Evolutionary conservation across 2,888 invertebrate species (phyloP), one percentile per base, ranked within the genome.

Genomic region (Tuta absoluta): DNA sequence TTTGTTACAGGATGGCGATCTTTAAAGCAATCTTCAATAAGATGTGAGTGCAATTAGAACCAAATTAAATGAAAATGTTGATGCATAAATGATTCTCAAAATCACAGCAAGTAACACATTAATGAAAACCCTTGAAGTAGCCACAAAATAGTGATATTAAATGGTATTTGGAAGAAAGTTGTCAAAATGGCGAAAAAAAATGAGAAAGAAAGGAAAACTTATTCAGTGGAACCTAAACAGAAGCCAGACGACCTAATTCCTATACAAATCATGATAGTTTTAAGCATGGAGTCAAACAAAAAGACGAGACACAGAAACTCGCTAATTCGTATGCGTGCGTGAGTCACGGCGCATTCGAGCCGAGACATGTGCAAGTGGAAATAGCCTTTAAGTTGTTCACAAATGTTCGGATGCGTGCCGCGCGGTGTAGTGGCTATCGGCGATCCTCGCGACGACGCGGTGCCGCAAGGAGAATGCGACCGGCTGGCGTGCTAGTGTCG

Each of bases 291-390:
- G 58, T 21, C n/a, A 57, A 24, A n/a, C 14, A 28, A 28, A 5
- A 28, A 33, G 33, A 33, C 1, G 33, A 33, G 8, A 5, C 33
- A 33, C 4, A 33, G 33, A 8, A 33, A 8, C 17, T 81, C 76
- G 80, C 79, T 77, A 80, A 83, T 81, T 83, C 71, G 78, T 80
- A 79, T 82, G 82, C 84, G 80, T 85, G 84, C 87, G 88, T 90
- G 90, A 91, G 83, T 91, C 90, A 90, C 86, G 82, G 51, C 51
- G 51, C 51, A 53, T 53, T 23, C 12, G 76, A 77, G 79, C 23
- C 19, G 3, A 80, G 86, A 86, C 86, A 89, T 87, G 87, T 86
- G 89, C 84, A 84, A 82, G 85, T 89, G 84, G 87, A 88, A 89
- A 89, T 89, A 87, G 86, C 83, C 82, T 79, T 81, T 76, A 79